Conservation (phyloP, 1,140 invertebrate genomes). For the Mercenaria mercenaria region DNA sequence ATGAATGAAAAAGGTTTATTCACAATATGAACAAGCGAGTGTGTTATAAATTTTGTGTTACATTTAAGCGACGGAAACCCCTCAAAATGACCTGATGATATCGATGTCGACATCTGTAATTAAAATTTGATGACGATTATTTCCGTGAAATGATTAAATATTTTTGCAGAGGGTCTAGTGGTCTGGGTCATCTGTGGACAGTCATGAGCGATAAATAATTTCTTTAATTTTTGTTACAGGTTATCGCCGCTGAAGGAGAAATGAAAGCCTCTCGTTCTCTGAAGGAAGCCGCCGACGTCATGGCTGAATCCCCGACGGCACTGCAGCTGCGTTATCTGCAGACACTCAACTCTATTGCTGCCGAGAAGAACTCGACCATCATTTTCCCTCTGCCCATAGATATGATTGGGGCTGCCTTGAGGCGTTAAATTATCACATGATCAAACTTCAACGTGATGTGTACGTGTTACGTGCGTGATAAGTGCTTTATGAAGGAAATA, state of each 20-base stretch:
- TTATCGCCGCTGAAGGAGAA: slow-evolving; percentile 86
- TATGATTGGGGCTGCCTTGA: slow-evolving; percentile 87
- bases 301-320: slow-evolving; percentile 94
- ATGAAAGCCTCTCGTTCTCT: slow-evolving; percentile 92
- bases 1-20: too few species aligned
- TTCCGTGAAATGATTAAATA: too few species aligned
- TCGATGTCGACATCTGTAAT: too few species aligned
- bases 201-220: too few species aligned
- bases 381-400: slow-evolving; percentile 98
- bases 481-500: slow-evolving; percentile 5
- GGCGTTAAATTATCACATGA: neutral
- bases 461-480: neutral
- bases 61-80: too few species aligned
- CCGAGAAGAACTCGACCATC: slow-evolving; percentile 99
- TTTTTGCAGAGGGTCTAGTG: too few species aligned
- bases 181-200: too few species aligned
- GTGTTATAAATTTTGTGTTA: too few species aligned
- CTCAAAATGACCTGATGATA: too few species aligned
- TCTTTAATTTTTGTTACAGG: too few species aligned
- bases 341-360: slow-evolving; percentile 95
- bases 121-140: too few species aligned
- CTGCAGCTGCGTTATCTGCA: slow-evolving; percentile 90
- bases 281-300: slow-evolving; percentile 96
- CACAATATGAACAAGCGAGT: too few species aligned
- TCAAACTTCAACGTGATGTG: neutral